Percentiles rank a stretch among this genome's conserved stretches.
phyloP scores from a whole-genome alignment of 2,888 invertebrate genomes.

The Lucinisca nassula region DNA sequence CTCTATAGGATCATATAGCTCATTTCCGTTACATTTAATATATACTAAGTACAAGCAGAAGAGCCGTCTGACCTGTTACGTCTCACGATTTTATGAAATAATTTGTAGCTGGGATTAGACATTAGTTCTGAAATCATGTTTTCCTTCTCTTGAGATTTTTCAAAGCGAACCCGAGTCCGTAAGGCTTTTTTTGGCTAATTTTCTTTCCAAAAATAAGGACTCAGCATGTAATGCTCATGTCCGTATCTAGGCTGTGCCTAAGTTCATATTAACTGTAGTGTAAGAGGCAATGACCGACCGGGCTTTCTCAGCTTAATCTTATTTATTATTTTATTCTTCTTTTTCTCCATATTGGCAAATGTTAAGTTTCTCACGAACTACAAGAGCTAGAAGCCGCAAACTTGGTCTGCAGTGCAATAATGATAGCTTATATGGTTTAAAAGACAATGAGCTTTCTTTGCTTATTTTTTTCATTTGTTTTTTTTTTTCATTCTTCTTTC shows the following conservation, averaged over 20 bases:
- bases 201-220: background rate
- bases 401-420: too few relatives aligned
- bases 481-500: too few relatives aligned
- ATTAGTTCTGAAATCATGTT: background rate
- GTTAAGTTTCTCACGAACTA: too few relatives aligned
- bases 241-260: background rate
- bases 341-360: too few relatives aligned
- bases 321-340: too few relatives aligned
- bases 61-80: background rate
- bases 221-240: background rate
- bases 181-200: background rate
- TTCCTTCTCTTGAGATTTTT: constrained; percentile 7
- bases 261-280: too few relatives aligned
- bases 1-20: background rate
- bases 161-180: background rate
- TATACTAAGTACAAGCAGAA: background rate
- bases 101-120: background rate
- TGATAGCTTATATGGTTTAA: too few relatives aligned
- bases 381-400: too few relatives aligned
- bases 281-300: too few relatives aligned
- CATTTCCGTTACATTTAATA: background rate
- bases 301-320: too few relatives aligned
- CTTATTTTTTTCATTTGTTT: too few relatives aligned
- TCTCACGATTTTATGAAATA: background rate
- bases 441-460: too few relatives aligned